Evolutionary conservation across 2,797 vertebrate species (phyloP).

Genomic region (Poecilia velifera): DNA sequence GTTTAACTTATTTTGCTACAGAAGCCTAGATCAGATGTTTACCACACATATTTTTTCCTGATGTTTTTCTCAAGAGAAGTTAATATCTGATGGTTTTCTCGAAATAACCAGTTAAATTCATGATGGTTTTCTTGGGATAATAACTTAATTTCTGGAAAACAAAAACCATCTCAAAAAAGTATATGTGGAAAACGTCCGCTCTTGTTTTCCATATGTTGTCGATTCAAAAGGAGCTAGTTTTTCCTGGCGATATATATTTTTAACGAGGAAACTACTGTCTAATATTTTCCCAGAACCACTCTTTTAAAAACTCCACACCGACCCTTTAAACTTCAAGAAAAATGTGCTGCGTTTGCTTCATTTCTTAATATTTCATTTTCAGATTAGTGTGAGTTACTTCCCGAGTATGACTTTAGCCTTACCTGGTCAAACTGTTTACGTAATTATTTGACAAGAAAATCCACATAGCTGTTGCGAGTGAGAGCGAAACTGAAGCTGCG

Average conservation of each 20-base stretch:
- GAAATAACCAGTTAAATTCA: too few species aligned
- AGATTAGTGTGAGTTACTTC: neutral
- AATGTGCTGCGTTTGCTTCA: neutral
- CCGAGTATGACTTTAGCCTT: neutral
- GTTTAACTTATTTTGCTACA: neutral
- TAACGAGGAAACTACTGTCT: neutral
- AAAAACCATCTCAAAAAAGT: neutral
- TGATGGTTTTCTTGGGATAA: too few species aligned
- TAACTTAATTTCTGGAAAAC: neutral
- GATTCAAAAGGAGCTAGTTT: neutral
- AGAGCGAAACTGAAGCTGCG: neutral
- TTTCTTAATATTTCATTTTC: neutral
- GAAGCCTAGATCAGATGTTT: too few species aligned
- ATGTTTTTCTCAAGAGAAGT: too few species aligned
- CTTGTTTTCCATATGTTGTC: neutral
- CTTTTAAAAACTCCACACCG: neutral
- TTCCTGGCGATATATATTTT: neutral
- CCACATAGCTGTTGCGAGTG: neutral
- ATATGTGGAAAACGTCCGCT: neutral
- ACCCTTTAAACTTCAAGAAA: neutral
- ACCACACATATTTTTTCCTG: too few species aligned
- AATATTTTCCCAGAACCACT: neutral
- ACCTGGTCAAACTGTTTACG: neutral
- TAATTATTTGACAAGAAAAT: neutral
- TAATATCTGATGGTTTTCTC: too few species aligned